A percentile compares a stretch with the other conserved stretches of the same genome.
Conservation (phyloP, 2,888 invertebrate species). For the Chouioia cunea region DNA sequence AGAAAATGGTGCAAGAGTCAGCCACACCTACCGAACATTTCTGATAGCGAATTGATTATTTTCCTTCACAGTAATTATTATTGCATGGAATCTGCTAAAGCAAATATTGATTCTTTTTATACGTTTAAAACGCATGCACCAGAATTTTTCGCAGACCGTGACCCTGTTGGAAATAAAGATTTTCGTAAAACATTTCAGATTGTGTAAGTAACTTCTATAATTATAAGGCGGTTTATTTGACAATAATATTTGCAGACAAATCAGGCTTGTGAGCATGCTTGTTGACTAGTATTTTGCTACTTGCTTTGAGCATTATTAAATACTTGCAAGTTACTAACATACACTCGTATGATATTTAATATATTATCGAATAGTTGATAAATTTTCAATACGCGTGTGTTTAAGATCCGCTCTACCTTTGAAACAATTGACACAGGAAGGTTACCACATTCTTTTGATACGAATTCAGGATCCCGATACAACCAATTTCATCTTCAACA, state of each 20-base stretch:
- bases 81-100: conserved; percentile 78
- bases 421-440: conserved; percentile 70
- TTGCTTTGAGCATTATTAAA: no score
- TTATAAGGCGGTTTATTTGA: background rate
- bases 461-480: conserved; percentile 73
- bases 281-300: no score
- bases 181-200: conserved; percentile 71
- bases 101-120: conserved; percentile 77
- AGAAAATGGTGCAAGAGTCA: conserved; percentile 77
- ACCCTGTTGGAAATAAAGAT: conserved; percentile 70
- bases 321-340: no score
- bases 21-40: conserved; percentile 75
- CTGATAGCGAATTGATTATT: conserved; percentile 74
- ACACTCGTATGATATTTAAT: no score
- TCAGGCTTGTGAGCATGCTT: no score
- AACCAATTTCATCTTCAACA: conserved; percentile 72
- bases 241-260: no score
- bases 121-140: conserved; percentile 76
- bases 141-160: conserved; percentile 63
- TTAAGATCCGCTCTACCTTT: conserved; percentile 58
- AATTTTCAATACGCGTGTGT: no score
- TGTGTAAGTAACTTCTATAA: conserved; percentile 66
- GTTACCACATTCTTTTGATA: conserved; percentile 71
- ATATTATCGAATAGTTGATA: no score
- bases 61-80: conserved; percentile 79